Percentiles rank a stretch among this genome's conserved stretches.
These are phyloP conservation scores for Dicentrarchus labrax DNA, from an alignment of 2,113 vertebrate genomes.

Conservation along the genomic window DNA sequence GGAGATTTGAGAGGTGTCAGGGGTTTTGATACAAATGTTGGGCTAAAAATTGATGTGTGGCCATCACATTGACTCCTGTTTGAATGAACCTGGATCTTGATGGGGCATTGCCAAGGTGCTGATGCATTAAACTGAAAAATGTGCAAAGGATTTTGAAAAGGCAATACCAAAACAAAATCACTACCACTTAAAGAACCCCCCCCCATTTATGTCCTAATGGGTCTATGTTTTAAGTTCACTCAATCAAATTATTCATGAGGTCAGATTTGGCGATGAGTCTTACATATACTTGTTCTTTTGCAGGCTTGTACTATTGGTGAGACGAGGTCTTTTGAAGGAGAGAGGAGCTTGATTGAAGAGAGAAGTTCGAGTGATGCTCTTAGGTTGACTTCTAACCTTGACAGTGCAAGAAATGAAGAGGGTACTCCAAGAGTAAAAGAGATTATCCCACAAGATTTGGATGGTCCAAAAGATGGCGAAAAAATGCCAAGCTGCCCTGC, in stretches of 20 bases:
- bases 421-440: slow-evolving; percentile 41
- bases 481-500: slow-evolving; percentile 4
- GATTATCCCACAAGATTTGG: slow-evolving; percentile 50
- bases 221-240: slow-evolving; percentile 40
- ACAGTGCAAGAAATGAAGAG: slow-evolving; percentile 65
- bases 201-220: slow-evolving; percentile 11
- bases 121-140: slow-evolving; percentile 39
- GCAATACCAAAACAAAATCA: slow-evolving; percentile 6
- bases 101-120: slow-evolving; percentile 76
- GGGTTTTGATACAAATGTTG: slow-evolving; percentile 17
- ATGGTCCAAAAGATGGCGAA: slow-evolving; percentile 34
- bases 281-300: slow-evolving; percentile 82
- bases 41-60: slow-evolving; percentile 44
- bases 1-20: slow-evolving; percentile 51
- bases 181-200: neutral
- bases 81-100: slow-evolving; percentile 67
- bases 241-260: slow-evolving; percentile 46
- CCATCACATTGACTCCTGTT: slow-evolving; percentile 62
- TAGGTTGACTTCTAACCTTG: slow-evolving; percentile 68
- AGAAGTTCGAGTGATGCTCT: slow-evolving; percentile 65
- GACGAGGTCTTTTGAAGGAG: slow-evolving; percentile 76
- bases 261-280: slow-evolving; percentile 74
- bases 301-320: slow-evolving; percentile 77
- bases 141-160: slow-evolving; percentile 30
- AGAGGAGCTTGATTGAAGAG: slow-evolving; percentile 77